phyloP scores from a whole-genome alignment of 64 coral and sea anemone species.

The Astreopora myriophthalma region DNA sequence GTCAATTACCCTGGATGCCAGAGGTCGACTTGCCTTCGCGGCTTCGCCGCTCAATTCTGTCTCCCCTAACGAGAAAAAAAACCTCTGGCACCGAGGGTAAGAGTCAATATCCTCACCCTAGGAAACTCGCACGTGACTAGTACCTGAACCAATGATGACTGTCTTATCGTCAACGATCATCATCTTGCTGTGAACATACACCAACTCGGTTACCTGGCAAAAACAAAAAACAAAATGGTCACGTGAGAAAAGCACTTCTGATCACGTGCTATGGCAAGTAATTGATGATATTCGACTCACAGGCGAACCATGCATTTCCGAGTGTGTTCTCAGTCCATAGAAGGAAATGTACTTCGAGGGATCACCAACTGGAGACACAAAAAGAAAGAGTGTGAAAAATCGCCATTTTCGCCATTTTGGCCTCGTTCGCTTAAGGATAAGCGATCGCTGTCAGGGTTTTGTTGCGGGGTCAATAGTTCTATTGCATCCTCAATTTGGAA shows the following conservation, averaged over 20 bases:
- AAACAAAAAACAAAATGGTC: neutral
- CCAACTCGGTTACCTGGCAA: conserved; percentile 83
- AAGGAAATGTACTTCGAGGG: conserved; percentile 88
- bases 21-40: no score
- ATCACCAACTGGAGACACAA: conserved; percentile 69
- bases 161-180: conserved; percentile 92
- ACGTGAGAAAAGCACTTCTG: neutral
- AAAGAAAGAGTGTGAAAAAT: neutral
- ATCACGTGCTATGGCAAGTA: neutral
- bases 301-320: conserved; percentile 79
- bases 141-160: conserved; percentile 92
- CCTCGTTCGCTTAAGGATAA: no score
- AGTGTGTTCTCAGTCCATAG: conserved; percentile 86
- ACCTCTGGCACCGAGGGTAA: no score
- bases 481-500: no score
- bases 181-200: conserved; percentile 95
- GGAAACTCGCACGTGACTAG: no score
- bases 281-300: conserved; percentile 31
- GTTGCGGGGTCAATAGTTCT: no score
- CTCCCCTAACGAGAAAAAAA: no score
- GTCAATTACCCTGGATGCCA: no score
- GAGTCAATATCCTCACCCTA: no score
- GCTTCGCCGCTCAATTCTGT: no score
- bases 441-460: no score
- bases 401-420: no score